Base-by-base conservation (phyloP, 2,797 vertebrate species). In the Oryzias sinensis region DNA sequence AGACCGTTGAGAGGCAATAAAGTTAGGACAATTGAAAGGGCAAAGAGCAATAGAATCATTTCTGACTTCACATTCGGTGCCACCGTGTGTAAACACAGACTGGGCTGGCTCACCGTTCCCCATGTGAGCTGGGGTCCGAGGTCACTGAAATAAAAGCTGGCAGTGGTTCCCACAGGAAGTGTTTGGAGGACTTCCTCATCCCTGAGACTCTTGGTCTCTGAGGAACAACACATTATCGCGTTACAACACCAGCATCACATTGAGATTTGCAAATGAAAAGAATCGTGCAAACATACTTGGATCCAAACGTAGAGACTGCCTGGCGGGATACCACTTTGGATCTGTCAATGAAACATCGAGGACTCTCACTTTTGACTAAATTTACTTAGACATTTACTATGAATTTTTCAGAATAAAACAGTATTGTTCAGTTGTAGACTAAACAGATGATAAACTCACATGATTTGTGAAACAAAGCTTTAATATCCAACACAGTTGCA, bases 151-250 rank as follows among this genome's bases (percentile, higher is more conserved):
- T 96, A 97, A 55, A 98, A 91, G 11, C 93, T 97, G 66, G 96
- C 93, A 0, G 96, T 97, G 77, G 96, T 98, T 83, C 96, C 96
- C 74, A 98, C 96, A 0, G 96, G 96, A 71, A 98, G 93, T 56
- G 92, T 93, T 87, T 98, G 95, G 45, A 98, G 91, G 33, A 98
- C 50, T 0, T 98, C 96, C 53, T 98, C 96, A 54, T 98, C 96
- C 81, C 91, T 94, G 65, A 98, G 89, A 49, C 94, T 91, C 74
- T 93, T 93, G 37, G 92, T 93, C 87, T 97, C 96, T 98, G 84
- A 56, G 65, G 79, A 82, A 83, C 53, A 70, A 15, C 42, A 58
- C 45, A 62, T 41, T 70, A 22, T 25, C 18, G 33, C 11, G 29
- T 11, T 60, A 22, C 22, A 62, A 41, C 13, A 48, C 4, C 20